These are phyloP conservation scores for Aurelia sp. DNA, from an alignment of 30 jellyfish, hydroid and myxozoan species.

Conservation along the genomic window DNA sequence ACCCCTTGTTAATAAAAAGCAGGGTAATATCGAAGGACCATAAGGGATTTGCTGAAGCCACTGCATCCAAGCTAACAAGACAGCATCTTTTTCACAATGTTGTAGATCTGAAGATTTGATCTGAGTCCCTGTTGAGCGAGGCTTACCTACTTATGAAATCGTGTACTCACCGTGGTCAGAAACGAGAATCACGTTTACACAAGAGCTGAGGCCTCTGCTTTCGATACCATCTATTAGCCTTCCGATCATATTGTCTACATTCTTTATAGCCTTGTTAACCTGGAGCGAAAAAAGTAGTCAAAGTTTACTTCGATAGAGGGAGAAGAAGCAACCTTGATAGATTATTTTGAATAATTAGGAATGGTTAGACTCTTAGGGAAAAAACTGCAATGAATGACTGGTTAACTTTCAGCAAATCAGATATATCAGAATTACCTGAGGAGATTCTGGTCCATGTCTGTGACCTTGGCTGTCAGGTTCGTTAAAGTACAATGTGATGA, in stretches of 20 bases:
- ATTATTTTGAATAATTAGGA: no score
- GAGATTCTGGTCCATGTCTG: conserved; percentile 67
- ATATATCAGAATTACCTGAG: conserved; percentile 30
- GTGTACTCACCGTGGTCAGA: conserved; percentile 82
- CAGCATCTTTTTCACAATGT: no score
- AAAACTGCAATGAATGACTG: no score
- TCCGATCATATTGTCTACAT: conserved; percentile 75
- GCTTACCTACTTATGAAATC: not conserved
- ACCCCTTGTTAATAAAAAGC: no score
- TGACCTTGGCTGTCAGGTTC: conserved; percentile 89
- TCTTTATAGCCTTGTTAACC: conserved; percentile 68
- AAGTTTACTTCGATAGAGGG: not conserved
- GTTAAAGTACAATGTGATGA: conserved; percentile 57
- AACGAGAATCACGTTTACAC: conserved; percentile 59
- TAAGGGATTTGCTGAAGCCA: no score
- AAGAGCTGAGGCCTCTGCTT: conserved; percentile 24
- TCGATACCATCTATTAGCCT: conserved; percentile 53
- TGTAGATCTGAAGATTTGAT: no score
- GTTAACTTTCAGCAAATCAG: not conserved
- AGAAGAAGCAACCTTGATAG: no score
- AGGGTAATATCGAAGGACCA: no score
- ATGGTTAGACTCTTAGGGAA: no score
- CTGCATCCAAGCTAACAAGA: no score
- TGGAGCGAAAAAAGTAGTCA: not conserved
- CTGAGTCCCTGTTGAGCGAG: not conserved